Percentiles rank a stretch among this genome's conserved stretches.
These are phyloP conservation scores for Leucosticte australis DNA, from an alignment of 2,113 vertebrate genomes.

Conservation along the genomic window DNA sequence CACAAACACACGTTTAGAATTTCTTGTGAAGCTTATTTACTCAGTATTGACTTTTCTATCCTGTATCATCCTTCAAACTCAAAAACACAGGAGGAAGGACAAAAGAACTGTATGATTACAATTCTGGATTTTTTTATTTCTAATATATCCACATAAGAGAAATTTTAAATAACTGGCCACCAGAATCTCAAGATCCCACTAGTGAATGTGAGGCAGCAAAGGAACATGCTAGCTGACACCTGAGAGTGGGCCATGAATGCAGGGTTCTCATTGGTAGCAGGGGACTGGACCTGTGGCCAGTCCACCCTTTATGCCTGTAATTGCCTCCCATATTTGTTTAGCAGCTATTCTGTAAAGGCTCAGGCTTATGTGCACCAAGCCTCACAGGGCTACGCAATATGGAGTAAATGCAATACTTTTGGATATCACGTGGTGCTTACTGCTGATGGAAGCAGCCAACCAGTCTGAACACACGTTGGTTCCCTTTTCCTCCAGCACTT, in stretches of 20 bases:
- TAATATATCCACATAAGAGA: neutral
- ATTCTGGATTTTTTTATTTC: neutral
- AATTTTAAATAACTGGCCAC: neutral
- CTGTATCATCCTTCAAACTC: neutral
- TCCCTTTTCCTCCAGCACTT: conserved; percentile 58
- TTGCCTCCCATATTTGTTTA: neutral
- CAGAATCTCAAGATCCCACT: neutral
- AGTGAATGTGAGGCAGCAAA: neutral
- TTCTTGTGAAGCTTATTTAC: neutral
- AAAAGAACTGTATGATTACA: neutral
- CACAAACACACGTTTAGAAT: neutral
- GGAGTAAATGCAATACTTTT: neutral
- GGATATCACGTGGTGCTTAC: conserved; percentile 4
- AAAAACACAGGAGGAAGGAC: neutral
- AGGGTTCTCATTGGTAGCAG: neutral
- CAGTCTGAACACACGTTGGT: conserved; percentile 45
- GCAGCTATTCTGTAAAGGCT: neutral
- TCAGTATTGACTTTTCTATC: neutral
- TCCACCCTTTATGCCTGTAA: neutral
- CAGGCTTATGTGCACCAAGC: neutral
- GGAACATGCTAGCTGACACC: accelerated
- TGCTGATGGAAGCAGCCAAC: conserved; percentile 44
- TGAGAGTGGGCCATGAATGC: neutral
- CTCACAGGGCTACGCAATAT: neutral
- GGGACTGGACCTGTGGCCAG: neutral